Conservation (phyloP, 2,888 invertebrate genomes). For the Synergus umbraculus region DNA sequence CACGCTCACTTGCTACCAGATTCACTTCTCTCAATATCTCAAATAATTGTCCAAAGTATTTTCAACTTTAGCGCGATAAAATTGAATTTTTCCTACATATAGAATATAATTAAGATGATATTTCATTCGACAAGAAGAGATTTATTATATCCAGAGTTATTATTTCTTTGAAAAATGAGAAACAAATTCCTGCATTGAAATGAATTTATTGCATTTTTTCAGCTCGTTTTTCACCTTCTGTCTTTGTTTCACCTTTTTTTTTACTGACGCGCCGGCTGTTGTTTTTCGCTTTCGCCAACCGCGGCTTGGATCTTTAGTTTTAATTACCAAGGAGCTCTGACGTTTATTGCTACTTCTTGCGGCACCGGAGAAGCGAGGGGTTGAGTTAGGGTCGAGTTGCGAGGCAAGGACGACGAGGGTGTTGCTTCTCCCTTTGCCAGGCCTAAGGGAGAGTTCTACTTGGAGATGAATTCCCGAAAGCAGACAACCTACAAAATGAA, state of each 20-base stretch:
- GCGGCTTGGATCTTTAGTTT: conserved; percentile 73
- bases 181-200: conserved; percentile 13
- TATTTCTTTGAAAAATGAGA: not conserved
- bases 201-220: conserved; percentile 24
- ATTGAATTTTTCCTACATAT: not conserved
- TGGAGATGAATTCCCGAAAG: conserved; percentile 69
- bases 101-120: too few relatives aligned
- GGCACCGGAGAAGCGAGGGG: conserved; percentile 58
- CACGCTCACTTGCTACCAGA: conserved; percentile 24
- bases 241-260: conserved; percentile 50
- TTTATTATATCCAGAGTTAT: too few relatives aligned
- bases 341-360: conserved; percentile 75
- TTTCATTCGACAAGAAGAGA: too few relatives aligned
- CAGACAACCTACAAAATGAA: conserved; percentile 69
- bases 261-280: conserved; percentile 63
- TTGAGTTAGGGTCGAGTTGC: conserved; percentile 58
- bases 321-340: conserved; percentile 74
- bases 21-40: conserved; percentile 24
- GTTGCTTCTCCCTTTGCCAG: not conserved
- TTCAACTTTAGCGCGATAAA: conserved; percentile 1
- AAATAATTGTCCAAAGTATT: conserved; percentile 23
- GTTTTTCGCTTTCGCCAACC: conserved; percentile 68
- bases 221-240: conserved; percentile 39
- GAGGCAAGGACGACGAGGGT: conserved; percentile 52
- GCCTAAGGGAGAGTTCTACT: conserved; percentile 52